These are phyloP conservation scores for Rhopilema esculentum DNA, from an alignment of 30 jellyfish, hydroid and myxozoan species.

Conservation along the genomic window DNA sequence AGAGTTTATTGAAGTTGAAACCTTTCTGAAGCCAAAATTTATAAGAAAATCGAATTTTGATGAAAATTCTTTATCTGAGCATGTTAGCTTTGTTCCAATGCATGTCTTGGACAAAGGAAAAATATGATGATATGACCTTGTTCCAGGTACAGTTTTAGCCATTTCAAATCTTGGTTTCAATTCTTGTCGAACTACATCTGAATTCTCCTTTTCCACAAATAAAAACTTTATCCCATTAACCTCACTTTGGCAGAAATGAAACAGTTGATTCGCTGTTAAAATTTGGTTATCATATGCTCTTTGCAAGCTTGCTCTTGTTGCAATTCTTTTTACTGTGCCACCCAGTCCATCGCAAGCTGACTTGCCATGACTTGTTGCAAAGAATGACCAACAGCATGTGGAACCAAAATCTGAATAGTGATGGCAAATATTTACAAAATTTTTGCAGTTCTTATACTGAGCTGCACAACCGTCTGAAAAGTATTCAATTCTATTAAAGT, in stretches of 20 bases:
- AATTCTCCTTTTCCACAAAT: conserved; percentile 24
- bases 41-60: conserved; percentile 21
- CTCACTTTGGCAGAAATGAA: conserved; percentile 44
- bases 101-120: conserved; percentile 42
- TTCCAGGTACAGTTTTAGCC: conserved; percentile 75
- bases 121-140: conserved; percentile 61
- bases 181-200: conserved; percentile 31
- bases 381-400: conserved; percentile 73
- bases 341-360: conserved; percentile 86
- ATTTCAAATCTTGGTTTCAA: conserved; percentile 30
- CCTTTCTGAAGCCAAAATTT: conserved; percentile 1
- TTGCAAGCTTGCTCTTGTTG: conserved; percentile 75
- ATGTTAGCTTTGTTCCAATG: conserved; percentile 42
- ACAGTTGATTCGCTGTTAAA: conserved; percentile 47
- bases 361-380: conserved; percentile 86
- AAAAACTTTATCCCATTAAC: conserved; percentile 61
- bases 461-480: conserved; percentile 90
- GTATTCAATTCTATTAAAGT: conserved; percentile 19
- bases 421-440: conserved; percentile 64
- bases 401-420: conserved; percentile 56
- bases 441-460: conserved; percentile 78
- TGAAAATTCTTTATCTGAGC: conserved; percentile 34
- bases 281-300: conserved; percentile 28
- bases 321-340: conserved; percentile 74
- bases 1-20: conserved; percentile 1